Conservation (phyloP, 2,113 vertebrate genomes). For the Hepsetus odoe region DNA sequence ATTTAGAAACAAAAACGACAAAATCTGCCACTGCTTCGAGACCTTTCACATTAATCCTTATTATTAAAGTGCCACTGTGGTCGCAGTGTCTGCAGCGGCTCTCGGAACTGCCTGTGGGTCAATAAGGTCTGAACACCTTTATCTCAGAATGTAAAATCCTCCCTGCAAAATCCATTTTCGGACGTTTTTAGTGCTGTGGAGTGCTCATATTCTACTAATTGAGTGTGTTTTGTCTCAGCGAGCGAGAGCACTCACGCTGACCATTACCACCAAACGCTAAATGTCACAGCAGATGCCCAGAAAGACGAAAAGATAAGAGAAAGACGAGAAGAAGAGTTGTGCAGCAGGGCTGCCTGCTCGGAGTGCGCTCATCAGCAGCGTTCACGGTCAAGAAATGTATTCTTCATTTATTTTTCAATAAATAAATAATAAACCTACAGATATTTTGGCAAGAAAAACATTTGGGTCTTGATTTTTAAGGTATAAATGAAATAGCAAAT, state of each 20-base stretch:
- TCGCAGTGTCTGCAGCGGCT: not conserved
- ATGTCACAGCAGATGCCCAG: not conserved
- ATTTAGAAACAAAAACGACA: too few species aligned
- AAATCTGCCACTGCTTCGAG: too few species aligned
- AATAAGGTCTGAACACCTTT: not conserved
- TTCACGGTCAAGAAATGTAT: too few species aligned
- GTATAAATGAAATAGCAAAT: too few species aligned
- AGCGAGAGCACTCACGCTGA: not conserved
- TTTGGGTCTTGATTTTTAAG: too few species aligned
- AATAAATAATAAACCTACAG: too few species aligned
- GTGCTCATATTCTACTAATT: not conserved
- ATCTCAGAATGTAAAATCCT: not conserved
- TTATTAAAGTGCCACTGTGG: not conserved
- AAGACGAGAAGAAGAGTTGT: not conserved
- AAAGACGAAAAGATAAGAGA: not conserved
- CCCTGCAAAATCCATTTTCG: conserved; percentile 11
- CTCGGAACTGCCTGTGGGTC: not conserved
- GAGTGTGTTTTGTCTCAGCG: conserved; percentile 6
- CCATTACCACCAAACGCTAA: not conserved
- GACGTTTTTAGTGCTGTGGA: not conserved
- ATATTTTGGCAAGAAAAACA: too few species aligned
- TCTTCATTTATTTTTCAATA: too few species aligned
- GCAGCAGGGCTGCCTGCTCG: too few species aligned
- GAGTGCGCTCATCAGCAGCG: too few species aligned
- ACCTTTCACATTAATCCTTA: not conserved